phyloP scores from a whole-genome alignment of 2,797 vertebrate species.

The Poecilia velifera region DNA sequence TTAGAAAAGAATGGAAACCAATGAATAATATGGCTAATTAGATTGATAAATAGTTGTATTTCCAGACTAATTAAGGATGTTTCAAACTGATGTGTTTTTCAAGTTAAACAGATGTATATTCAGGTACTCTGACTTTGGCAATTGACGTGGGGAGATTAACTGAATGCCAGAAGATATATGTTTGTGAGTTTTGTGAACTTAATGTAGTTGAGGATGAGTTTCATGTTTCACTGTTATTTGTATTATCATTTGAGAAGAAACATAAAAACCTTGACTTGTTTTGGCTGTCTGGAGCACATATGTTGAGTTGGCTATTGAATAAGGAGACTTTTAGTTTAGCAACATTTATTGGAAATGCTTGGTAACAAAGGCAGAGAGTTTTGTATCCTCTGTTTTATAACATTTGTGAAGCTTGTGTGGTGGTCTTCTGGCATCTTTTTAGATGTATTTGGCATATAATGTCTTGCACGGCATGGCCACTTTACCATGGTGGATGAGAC shows the following conservation, averaged over 20 bases:
- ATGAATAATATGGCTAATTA: neutral
- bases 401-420: too few species aligned
- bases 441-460: too few species aligned
- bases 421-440: too few species aligned
- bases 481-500: too few species aligned
- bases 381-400: too few species aligned
- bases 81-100: too few species aligned
- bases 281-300: neutral
- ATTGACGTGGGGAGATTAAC: too few species aligned
- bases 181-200: neutral
- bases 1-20: neutral
- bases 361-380: neutral
- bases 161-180: neutral
- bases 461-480: too few species aligned
- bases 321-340: neutral
- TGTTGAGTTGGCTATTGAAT: neutral
- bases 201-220: neutral
- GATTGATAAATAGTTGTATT: neutral
- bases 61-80: neutral
- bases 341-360: neutral
- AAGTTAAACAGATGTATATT: too few species aligned
- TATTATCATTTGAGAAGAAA: neutral
- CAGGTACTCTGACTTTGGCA: too few species aligned
- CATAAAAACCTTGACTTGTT: neutral
- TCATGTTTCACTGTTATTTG: neutral